These are phyloP conservation scores for Centropus unirufus DNA, from an alignment of 2,113 vertebrate species.

Conservation along the genomic window DNA sequence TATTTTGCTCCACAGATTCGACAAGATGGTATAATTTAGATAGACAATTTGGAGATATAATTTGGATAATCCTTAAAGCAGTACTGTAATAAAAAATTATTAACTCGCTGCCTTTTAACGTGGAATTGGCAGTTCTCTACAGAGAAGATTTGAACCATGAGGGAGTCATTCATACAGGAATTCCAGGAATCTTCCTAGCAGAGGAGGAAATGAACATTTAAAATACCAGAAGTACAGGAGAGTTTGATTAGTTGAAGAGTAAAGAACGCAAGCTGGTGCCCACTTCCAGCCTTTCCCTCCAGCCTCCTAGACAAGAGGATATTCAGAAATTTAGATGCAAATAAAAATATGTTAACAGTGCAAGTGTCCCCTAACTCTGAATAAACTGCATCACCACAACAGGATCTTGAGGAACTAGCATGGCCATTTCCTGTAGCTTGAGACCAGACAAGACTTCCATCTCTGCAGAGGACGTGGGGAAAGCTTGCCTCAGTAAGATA, in stretches of 20 bases:
- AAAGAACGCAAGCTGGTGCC: background rate
- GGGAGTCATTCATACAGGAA: background rate
- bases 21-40: background rate
- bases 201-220: background rate
- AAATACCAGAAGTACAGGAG: background rate
- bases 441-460: background rate
- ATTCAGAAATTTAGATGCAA: background rate
- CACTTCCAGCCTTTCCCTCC: background rate
- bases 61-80: background rate
- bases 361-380: background rate
- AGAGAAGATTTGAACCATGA: background rate
- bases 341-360: background rate
- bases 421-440: background rate
- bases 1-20: background rate
- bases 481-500: background rate
- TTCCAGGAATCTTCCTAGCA: background rate
- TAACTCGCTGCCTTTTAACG: background rate
- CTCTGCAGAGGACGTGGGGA: background rate
- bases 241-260: background rate
- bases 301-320: background rate
- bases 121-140: background rate
- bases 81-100: background rate
- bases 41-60: background rate
- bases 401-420: background rate
- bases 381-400: fast-evolving